Percentiles rank a stretch among this genome's conserved stretches.
phyloP scores from a whole-genome alignment of 2,888 invertebrate species.

The Lucinisca nassula region DNA sequence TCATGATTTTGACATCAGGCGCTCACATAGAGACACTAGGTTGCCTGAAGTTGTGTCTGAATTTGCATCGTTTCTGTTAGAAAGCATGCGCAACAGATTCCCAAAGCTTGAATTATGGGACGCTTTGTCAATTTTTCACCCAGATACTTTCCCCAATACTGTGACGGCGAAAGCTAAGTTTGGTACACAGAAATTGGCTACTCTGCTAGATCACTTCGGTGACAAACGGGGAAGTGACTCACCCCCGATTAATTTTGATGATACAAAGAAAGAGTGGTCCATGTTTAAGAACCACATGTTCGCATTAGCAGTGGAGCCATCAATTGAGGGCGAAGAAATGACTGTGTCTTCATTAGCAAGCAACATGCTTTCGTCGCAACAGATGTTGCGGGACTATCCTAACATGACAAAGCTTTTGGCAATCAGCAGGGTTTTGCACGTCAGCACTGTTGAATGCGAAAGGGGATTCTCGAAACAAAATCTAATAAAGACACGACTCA shows the following conservation, averaged over 20 bases:
- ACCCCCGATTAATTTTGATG: slow-evolving; percentile 29
- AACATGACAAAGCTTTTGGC: slow-evolving; percentile 31
- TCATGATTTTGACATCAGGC: slow-evolving; percentile 31
- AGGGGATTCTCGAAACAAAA: slow-evolving; percentile 43
- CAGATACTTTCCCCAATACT: slow-evolving; percentile 21
- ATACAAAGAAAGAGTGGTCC: slow-evolving; percentile 29
- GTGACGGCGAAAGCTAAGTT: slow-evolving; percentile 30
- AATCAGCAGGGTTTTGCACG: slow-evolving; percentile 29
- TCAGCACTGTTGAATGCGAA: slow-evolving; percentile 37
- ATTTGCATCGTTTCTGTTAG: slow-evolving; percentile 7
- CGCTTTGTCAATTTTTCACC: too few relatives aligned
- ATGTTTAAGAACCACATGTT: slow-evolving; percentile 48
- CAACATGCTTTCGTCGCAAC: slow-evolving; percentile 20
- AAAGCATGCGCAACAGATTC: slow-evolving; percentile 10
- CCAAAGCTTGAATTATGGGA: slow-evolving; percentile 40
- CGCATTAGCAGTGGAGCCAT: not conserved
- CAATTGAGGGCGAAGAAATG: not conserved
- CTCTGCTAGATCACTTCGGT: slow-evolving; percentile 23
- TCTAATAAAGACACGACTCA: slow-evolving; percentile 37
- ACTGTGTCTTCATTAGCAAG: slow-evolving; percentile 16
- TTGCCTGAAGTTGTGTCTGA: slow-evolving; percentile 21
- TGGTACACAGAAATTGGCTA: slow-evolving; percentile 7
- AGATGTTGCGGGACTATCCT: not conserved
- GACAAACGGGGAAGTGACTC: slow-evolving; percentile 31
- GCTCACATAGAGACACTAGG: slow-evolving; percentile 12